Base-by-base conservation (phyloP, 2,888 invertebrate genomes). In the Coelinius sp. region DNA sequence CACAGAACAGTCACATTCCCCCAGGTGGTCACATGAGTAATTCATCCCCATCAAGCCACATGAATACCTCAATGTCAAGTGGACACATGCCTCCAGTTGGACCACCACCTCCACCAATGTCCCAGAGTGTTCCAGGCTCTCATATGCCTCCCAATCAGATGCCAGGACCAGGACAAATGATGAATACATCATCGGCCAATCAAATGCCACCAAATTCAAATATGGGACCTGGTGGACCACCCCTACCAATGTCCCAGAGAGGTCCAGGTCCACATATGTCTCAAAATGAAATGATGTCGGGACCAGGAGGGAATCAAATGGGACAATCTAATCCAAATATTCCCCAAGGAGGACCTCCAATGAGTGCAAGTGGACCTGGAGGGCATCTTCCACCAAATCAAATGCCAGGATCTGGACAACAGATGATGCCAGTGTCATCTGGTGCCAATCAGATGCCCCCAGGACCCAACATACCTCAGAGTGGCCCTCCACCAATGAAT, bases 1-100 rank as follows among this genome's bases (percentile, higher is more conserved):
- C 85, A 74, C 74, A 66, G 38, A 72, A 79, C 46, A 78, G 79
- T 10, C 81, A 81, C 44, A 79, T 79, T 56, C 41, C 70, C 0
- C 17, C 63, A 25, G 85, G 85, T 76, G 82, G 86, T 5, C 87
- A 89, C 10, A 90, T 79, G 3, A 68, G 77, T 41, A 67, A 70
- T 24, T 75, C 74, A 1, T 74, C 77, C 14, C 77, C 78, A 7
- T 70, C 75, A 17, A 74, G 68, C 5, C 77, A 77, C 62, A 76
- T 79, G 46, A 77, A 73, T 31, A 38, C 79, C 6, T 41, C 53
- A 14, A 71, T 71, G 4, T 70, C 65, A 20, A 44, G 64, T 84
- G 46, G 67, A 83, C 85, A 82, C 78, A 81, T 82, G 27, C 82
- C 82, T 46, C 78, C 83, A 2, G 82, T 82, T 17, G 83, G 80